phyloP scores from a whole-genome alignment of 1,140 invertebrate species.

The Musca domestica region DNA sequence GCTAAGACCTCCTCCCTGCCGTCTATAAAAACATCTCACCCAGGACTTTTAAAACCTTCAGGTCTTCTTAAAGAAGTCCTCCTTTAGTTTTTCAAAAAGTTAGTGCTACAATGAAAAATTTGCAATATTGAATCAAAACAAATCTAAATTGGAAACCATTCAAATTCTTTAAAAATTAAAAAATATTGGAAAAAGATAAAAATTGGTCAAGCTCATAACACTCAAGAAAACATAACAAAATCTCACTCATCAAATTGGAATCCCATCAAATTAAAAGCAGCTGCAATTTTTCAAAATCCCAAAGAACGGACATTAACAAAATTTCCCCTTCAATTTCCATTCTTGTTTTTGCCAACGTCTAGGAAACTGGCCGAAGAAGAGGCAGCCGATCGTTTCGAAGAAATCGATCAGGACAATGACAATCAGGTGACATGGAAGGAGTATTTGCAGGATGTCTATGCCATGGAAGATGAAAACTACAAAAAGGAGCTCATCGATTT shows the following conservation, averaged over 20 bases:
- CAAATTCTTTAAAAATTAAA: too few relatives aligned
- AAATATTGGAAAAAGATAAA: too few relatives aligned
- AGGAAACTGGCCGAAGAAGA: slow-evolving; percentile 87
- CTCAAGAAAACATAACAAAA: too few relatives aligned
- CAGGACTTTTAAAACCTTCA: too few relatives aligned
- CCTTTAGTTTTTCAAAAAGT: too few relatives aligned
- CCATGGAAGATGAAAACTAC: slow-evolving; percentile 61
- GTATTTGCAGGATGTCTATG: slow-evolving; percentile 80
- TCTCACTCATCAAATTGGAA: background rate
- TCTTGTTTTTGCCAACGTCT: background rate
- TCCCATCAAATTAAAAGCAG: background rate
- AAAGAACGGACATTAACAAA: background rate
- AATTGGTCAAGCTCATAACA: too few relatives aligned
- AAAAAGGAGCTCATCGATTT: slow-evolving; percentile 55
- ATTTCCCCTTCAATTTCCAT: background rate
- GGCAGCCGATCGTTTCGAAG: slow-evolving; percentile 79
- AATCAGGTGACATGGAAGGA: slow-evolving; percentile 84
- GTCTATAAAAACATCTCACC: too few relatives aligned
- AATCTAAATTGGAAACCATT: too few relatives aligned
- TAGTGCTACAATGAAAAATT: too few relatives aligned
- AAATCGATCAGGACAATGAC: slow-evolving; percentile 82
- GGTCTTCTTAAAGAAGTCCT: too few relatives aligned
- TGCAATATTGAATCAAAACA: too few relatives aligned
- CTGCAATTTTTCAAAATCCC: background rate
- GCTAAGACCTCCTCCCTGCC: too few relatives aligned